Evolutionary conservation across 2,797 vertebrate species (phyloP).

Genomic region (Dicrostonyx torquatus): DNA sequence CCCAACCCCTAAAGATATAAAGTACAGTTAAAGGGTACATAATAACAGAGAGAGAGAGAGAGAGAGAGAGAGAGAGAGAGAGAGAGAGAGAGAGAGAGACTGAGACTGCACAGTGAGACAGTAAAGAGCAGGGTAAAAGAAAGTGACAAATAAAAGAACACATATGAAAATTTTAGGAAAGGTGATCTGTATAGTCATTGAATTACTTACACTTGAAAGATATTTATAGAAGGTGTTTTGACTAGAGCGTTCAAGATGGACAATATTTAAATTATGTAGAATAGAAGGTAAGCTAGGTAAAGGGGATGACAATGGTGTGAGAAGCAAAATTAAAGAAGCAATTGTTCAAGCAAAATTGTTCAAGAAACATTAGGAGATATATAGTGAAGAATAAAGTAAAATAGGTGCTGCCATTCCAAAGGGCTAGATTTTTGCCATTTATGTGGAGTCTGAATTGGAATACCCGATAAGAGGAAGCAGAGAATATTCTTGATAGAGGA

Average conservation of each 20-base stretch:
- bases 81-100: no score
- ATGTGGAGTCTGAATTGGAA: slow-evolving; percentile 25
- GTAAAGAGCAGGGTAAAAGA: slow-evolving; percentile 27
- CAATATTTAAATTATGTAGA: slow-evolving; percentile 40
- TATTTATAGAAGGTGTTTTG: slow-evolving; percentile 1
- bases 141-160: slow-evolving; percentile 26
- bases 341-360: background rate
- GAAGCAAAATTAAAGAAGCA: background rate
- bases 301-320: background rate
- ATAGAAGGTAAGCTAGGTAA: background rate
- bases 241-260: slow-evolving; percentile 20
- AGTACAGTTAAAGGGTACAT: slow-evolving; percentile 17
- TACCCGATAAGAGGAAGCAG: slow-evolving; percentile 31
- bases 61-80: background rate
- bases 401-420: background rate
- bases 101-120: background rate
- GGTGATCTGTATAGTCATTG: background rate
- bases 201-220: background rate
- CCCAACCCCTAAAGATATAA: background rate
- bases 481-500: slow-evolving; percentile 54
- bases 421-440: slow-evolving; percentile 11
- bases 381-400: slow-evolving; percentile 41
- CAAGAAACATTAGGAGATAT: background rate
- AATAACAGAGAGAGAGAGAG: background rate
- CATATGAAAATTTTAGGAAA: slow-evolving; percentile 34